These are phyloP conservation scores for Craniophora ligustri DNA, from an alignment of 2,888 invertebrate genomes.

Conservation along the genomic window DNA sequence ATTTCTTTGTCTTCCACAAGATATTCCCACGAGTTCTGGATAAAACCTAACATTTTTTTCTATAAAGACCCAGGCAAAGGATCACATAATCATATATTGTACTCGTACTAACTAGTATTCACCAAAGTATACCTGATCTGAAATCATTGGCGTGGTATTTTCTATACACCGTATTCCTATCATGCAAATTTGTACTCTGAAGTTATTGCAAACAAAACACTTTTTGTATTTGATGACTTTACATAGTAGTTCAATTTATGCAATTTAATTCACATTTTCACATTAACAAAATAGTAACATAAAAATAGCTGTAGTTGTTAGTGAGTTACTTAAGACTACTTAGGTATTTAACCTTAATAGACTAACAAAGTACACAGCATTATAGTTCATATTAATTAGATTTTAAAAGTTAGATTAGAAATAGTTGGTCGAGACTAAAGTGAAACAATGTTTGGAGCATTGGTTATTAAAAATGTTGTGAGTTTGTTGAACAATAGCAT, in stretches of 20 bases:
- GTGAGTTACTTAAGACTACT: slow-evolving; percentile 41
- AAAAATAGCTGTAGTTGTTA: slow-evolving; percentile 49
- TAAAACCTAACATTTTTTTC: slow-evolving; percentile 40
- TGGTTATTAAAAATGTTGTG: slow-evolving; percentile 29
- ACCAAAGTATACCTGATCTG: slow-evolving; percentile 13
- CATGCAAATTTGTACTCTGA: slow-evolving; percentile 40
- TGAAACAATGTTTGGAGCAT: slow-evolving; percentile 15
- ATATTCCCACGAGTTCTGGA: slow-evolving; percentile 30
- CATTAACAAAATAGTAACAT: slow-evolving; percentile 42
- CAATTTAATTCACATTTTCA: slow-evolving; percentile 39
- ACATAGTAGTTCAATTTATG: slow-evolving; percentile 37
- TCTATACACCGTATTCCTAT: slow-evolving; percentile 40
- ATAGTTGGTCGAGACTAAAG: slow-evolving; percentile 40
- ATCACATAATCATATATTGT: slow-evolving; percentile 10
- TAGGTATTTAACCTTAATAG: slow-evolving; percentile 49
- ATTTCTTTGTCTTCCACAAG: slow-evolving; percentile 24
- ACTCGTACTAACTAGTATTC: slow-evolving; percentile 13
- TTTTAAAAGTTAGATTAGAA: slow-evolving; percentile 42
- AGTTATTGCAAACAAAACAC: slow-evolving; percentile 45
- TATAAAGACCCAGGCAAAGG: slow-evolving; percentile 40
- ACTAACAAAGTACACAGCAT: slow-evolving; percentile 51
- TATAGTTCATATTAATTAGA: slow-evolving; percentile 49
- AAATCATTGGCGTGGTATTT: slow-evolving; percentile 43
- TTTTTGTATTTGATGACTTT: slow-evolving; percentile 38
- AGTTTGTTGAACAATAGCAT: slow-evolving; percentile 36